phyloP scores from a whole-genome alignment of 2,113 vertebrate species.

The Petrocephalus microphthalmus region DNA sequence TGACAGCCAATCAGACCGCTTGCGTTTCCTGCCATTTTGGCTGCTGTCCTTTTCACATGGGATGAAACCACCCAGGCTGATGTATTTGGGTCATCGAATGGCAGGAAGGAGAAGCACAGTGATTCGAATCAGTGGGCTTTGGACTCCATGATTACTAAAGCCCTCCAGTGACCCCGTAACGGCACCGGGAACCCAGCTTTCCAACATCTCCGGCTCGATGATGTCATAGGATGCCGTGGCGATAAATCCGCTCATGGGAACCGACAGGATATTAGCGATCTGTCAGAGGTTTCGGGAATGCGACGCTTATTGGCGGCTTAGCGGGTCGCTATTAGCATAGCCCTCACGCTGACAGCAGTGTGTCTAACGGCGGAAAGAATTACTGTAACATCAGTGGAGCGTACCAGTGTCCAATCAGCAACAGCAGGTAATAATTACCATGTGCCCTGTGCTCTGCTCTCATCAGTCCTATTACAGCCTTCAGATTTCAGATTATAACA shows the following conservation, averaged over 20 bases:
- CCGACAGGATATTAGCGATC: not conserved
- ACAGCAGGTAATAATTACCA: not conserved
- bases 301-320: not conserved
- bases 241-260: not conserved
- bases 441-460: not conserved
- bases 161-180: constrained; percentile 14
- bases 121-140: constrained; percentile 24
- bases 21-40: not conserved
- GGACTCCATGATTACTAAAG: constrained; percentile 25
- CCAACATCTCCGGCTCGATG: not conserved
- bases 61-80: constrained; percentile 30
- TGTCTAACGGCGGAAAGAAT: not conserved
- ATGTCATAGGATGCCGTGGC: not conserved
- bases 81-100: constrained; percentile 32
- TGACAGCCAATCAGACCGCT: not conserved
- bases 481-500: constrained; percentile 1
- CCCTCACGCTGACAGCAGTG: not conserved
- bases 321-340: not conserved
- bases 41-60: not conserved
- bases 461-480: not conserved
- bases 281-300: not conserved
- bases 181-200: not conserved
- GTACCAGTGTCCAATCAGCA: not conserved
- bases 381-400: not conserved
- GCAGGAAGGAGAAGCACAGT: constrained; percentile 26